Conservation (phyloP, 2,888 invertebrate genomes). For the Drosophila maculinotata region DNA sequence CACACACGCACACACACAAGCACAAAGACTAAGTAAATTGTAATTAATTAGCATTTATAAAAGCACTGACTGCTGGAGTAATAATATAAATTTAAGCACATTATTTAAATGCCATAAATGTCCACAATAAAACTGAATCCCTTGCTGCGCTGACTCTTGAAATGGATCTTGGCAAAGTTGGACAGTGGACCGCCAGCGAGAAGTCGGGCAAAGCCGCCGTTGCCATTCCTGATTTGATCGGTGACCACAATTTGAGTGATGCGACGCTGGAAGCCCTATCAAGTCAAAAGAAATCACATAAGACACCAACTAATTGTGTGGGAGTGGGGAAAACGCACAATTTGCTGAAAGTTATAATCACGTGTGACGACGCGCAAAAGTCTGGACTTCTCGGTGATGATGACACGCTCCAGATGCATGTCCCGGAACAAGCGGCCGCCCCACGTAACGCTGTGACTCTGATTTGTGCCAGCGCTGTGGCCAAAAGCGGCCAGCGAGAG, state of each 20-base stretch:
- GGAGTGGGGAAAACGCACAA: slow-evolving; percentile 27
- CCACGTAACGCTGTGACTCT: slow-evolving; percentile 67
- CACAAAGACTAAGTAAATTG: slow-evolving; percentile 29
- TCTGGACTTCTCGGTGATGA: slow-evolving; percentile 60
- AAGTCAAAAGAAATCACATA: not conserved
- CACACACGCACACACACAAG: not conserved
- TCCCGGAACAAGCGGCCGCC: slow-evolving; percentile 62
- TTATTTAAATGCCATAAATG: slow-evolving; percentile 81
- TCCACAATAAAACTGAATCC: slow-evolving; percentile 85
- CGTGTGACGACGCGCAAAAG: slow-evolving; percentile 60
- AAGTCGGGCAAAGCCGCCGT: slow-evolving; percentile 85
- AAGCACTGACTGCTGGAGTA: not conserved
- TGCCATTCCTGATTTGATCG: slow-evolving; percentile 85
- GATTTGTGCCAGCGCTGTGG: slow-evolving; percentile 30
- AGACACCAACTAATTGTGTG: not conserved
- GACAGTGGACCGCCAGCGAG: slow-evolving; percentile 84
- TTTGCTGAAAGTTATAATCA: slow-evolving; percentile 57
- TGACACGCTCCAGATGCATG: slow-evolving; percentile 53
- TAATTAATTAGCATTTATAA: slow-evolving; percentile 39
- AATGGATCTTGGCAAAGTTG: slow-evolving; percentile 81
- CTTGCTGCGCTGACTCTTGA: slow-evolving; percentile 85
- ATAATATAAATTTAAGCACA: slow-evolving; percentile 1
- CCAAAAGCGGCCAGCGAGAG: slow-evolving; percentile 16
- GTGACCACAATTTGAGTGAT: slow-evolving; percentile 84
- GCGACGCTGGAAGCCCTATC: slow-evolving; percentile 21